phyloP scores from a whole-genome alignment of 2,888 invertebrate genomes.

The Pardosa pseudoannulata region DNA sequence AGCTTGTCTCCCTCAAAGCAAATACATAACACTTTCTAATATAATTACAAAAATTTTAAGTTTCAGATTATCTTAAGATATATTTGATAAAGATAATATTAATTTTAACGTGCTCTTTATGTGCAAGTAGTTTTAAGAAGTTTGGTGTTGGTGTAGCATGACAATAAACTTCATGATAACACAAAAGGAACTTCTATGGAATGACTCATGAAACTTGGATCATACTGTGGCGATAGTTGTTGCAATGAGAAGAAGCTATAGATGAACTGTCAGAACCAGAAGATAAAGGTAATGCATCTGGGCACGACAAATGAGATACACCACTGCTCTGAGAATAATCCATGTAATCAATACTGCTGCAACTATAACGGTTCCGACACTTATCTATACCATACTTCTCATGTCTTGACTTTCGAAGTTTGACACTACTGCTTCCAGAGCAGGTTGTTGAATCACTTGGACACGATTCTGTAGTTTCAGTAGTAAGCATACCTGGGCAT shows the following conservation, averaged over 20 bases:
- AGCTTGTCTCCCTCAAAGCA: conserved; percentile 13
- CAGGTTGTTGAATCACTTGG: not conserved
- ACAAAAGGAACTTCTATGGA: conserved; percentile 55
- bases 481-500: conserved; percentile 75
- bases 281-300: conserved; percentile 32
- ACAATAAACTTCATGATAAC: conserved; percentile 13
- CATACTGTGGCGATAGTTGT: conserved; percentile 69
- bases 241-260: conserved; percentile 56
- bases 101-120: conserved; percentile 1
- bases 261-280: conserved; percentile 20
- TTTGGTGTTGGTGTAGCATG: not conserved
- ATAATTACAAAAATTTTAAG: not conserved
- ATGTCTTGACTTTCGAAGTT: conserved; percentile 36
- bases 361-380: conserved; percentile 73
- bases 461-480: conserved; percentile 29
- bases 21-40: not conserved
- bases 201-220: conserved; percentile 71
- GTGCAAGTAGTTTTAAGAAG: conserved; percentile 13
- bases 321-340: conserved; percentile 28
- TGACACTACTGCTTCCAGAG: conserved; percentile 11
- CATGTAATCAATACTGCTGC: conserved; percentile 73
- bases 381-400: conserved; percentile 36
- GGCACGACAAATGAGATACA: conserved; percentile 47
- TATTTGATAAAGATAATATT: not conserved
- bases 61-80: not conserved